phyloP scores from a whole-genome alignment of 2,113 vertebrate species.

The Fulmarus glacialis region DNA sequence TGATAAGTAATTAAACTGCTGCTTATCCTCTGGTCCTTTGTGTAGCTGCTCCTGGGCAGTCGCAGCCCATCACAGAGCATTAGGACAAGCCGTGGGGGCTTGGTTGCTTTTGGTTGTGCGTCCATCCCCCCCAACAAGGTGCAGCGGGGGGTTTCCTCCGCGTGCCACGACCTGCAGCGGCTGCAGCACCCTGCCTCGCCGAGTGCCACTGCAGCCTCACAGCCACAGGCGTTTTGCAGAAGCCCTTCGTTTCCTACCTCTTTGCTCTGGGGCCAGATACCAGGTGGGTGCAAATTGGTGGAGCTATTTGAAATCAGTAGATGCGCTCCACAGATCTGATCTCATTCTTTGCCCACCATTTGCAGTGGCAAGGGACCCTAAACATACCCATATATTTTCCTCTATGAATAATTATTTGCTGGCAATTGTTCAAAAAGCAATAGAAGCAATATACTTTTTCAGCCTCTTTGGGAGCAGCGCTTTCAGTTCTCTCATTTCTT shows the following conservation, averaged over 20 bases:
- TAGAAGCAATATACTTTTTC: slow-evolving; percentile 41
- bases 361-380: neutral
- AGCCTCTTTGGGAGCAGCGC: slow-evolving; percentile 27
- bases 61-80: fast-evolving
- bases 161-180: fast-evolving
- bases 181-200: neutral
- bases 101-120: neutral
- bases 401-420: slow-evolving; percentile 51
- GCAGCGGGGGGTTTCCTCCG: neutral
- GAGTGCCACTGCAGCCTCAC: neutral
- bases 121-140: fast-evolving
- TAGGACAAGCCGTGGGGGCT: neutral
- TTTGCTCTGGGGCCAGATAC: neutral
- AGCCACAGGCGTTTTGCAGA: fast-evolving
- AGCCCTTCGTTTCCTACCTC: neutral
- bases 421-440: slow-evolving; percentile 53
- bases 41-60: neutral
- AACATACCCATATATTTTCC: neutral
- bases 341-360: neutral
- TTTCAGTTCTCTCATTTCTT: slow-evolving; percentile 68
- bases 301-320: neutral
- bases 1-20: neutral
- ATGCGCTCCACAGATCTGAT: neutral
- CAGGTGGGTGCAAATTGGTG: neutral
- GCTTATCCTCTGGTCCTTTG: neutral